phyloP scores from a whole-genome alignment of 2,113 vertebrate genomes.

The Myrmecobius fasciatus region DNA sequence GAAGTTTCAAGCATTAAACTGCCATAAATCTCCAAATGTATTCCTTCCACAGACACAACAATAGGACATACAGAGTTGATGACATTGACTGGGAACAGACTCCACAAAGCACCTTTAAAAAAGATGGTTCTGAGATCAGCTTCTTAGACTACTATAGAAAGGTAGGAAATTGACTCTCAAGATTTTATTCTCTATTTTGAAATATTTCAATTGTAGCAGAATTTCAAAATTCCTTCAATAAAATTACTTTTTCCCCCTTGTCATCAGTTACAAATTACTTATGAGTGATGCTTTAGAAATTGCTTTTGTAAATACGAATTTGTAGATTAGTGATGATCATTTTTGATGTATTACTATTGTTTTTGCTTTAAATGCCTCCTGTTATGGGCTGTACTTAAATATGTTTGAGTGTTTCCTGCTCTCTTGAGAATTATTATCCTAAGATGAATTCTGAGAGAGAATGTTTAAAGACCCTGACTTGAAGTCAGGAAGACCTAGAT shows the following conservation, averaged over 20 bases:
- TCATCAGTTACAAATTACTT: background rate
- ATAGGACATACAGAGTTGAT: constrained; percentile 93
- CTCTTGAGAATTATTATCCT: background rate
- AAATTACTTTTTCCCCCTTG: background rate
- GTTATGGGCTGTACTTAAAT: background rate
- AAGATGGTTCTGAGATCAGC: constrained; percentile 83
- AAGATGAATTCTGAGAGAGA: background rate
- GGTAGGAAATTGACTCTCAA: constrained; percentile 79
- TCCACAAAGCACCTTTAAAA: constrained; percentile 88
- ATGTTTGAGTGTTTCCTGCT: background rate
- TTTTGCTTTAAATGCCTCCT: background rate
- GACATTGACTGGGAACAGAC: constrained; percentile 90
- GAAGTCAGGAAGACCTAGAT: background rate
- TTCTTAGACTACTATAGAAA: constrained; percentile 89
- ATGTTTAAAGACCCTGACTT: background rate
- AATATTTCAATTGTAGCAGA: background rate
- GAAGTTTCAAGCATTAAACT: background rate
- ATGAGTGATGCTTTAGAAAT: background rate
- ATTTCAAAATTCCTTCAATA: background rate
- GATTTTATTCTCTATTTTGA: background rate
- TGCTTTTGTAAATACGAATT: background rate
- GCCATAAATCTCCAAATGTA: background rate
- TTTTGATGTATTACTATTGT: background rate
- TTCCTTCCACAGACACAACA: constrained; percentile 88
- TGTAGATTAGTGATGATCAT: background rate